phyloP scores from a whole-genome alignment of 2,888 invertebrate genomes.

The Thyatira batis region DNA sequence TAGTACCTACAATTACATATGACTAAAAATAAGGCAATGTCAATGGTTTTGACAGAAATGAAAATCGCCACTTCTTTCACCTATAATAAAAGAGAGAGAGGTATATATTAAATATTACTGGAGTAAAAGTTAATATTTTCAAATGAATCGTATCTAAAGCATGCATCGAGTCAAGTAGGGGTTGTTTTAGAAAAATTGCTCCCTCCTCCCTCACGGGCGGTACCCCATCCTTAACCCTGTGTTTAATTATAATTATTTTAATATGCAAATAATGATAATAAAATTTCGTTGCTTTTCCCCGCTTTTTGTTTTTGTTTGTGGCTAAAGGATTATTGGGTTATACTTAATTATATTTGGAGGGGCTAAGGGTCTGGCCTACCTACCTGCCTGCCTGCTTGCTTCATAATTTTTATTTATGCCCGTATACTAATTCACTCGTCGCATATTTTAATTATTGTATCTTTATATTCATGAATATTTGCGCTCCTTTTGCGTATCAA shows the following conservation, averaged over 20 bases:
- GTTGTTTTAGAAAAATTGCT: not conserved
- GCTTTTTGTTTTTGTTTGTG: constrained; percentile 71
- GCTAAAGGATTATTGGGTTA: constrained; percentile 72
- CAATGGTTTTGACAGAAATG: too few relatives aligned
- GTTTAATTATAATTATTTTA: constrained; percentile 76
- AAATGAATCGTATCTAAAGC: not conserved
- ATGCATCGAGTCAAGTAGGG: constrained; percentile 2
- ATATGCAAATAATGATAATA: constrained; percentile 82
- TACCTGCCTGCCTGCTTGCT: constrained; percentile 57
- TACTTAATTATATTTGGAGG: constrained; percentile 70
- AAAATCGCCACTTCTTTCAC: too few relatives aligned
- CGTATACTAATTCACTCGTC: constrained; percentile 48
- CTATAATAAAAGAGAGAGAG: too few relatives aligned
- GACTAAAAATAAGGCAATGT: too few relatives aligned
- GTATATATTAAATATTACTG: too few relatives aligned
- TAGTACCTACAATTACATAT: too few relatives aligned
- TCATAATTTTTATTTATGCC: constrained; percentile 75
- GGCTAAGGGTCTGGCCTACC: constrained; percentile 46
- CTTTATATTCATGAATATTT: constrained; percentile 36
- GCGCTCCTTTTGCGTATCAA: constrained; percentile 23
- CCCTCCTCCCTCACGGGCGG: not conserved
- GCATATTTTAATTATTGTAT: constrained; percentile 46
- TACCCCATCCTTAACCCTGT: constrained; percentile 44
- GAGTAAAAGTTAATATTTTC: not conserved
- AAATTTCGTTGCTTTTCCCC: constrained; percentile 70